phyloP scores from a whole-genome alignment of 2,797 vertebrate genomes.

The Pangasius djambal region DNA sequence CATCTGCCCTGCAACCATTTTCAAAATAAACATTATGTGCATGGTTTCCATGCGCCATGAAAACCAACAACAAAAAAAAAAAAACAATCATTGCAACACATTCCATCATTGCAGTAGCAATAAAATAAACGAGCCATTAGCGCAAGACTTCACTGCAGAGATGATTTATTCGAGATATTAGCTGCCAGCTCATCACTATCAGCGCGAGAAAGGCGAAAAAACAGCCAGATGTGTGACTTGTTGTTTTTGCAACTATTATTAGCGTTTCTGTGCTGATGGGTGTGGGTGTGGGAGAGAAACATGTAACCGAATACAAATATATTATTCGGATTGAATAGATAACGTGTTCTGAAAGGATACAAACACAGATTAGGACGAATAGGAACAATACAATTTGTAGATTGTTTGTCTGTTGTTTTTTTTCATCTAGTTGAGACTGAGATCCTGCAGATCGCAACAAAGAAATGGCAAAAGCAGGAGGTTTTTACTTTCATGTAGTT shows the following conservation, averaged over 20 bases:
- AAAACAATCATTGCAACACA: not conserved
- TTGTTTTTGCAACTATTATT: constrained; percentile 17
- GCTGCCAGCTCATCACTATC: constrained; percentile 5
- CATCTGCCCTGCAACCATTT: constrained; percentile 1
- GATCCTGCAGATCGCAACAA: not conserved
- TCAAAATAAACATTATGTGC: not conserved
- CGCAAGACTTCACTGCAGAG: not conserved
- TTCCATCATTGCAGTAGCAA: not conserved
- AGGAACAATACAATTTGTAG: not conserved
- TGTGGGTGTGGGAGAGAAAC: not conserved
- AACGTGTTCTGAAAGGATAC: not conserved
- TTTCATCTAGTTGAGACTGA: not conserved
- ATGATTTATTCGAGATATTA: not conserved
- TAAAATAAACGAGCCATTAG: constrained; percentile 24
- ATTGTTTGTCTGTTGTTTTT: not conserved
- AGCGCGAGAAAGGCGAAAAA: not conserved
- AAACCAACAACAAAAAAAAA: not conserved
- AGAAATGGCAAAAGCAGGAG: not conserved
- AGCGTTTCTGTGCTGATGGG: not conserved
- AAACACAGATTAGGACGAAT: not conserved
- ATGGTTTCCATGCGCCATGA: not conserved
- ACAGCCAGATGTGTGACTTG: constrained; percentile 19
- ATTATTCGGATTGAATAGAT: not conserved
- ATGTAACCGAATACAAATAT: not conserved
- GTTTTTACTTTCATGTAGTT: not conserved